Conservation (phyloP, 2,113 vertebrate genomes). For the Eptesicus fuscus region DNA sequence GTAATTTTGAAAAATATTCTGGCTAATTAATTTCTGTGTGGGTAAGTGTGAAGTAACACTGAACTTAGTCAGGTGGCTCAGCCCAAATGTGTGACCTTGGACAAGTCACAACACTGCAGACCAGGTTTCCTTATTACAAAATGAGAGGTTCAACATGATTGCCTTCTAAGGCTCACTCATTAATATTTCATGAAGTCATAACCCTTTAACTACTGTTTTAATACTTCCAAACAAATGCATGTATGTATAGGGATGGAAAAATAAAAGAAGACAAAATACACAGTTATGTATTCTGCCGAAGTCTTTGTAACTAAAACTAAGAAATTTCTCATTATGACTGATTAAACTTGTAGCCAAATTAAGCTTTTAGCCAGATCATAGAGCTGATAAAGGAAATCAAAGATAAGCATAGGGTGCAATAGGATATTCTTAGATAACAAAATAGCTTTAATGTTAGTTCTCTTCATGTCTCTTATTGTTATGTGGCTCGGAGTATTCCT, state of each 20-base stretch:
- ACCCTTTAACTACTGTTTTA: background rate
- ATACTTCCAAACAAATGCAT: background rate
- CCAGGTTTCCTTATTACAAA: background rate
- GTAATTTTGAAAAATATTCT: background rate
- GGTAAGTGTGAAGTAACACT: background rate
- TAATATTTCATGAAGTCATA: background rate
- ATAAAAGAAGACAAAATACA: background rate
- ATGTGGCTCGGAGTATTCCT: background rate
- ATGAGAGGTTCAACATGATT: background rate
- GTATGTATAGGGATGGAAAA: background rate
- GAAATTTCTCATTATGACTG: background rate
- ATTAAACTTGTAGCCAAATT: background rate
- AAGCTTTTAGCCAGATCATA: background rate
- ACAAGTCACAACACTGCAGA: background rate
- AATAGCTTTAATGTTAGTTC: background rate
- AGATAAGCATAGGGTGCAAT: background rate
- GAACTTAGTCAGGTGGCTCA: background rate
- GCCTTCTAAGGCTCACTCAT: background rate
- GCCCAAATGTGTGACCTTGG: background rate
- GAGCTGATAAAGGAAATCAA: constrained; percentile 15
- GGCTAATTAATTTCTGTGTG: background rate
- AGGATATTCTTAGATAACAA: background rate
- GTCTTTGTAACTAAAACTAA: constrained; percentile 22
- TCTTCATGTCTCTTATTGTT: background rate
- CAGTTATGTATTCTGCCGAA: constrained; percentile 25